Evolutionary conservation across 2,797 vertebrate species (phyloP), one percentile per base, ranked within the genome.

Genomic region (Myiotriccus ornatus): DNA sequence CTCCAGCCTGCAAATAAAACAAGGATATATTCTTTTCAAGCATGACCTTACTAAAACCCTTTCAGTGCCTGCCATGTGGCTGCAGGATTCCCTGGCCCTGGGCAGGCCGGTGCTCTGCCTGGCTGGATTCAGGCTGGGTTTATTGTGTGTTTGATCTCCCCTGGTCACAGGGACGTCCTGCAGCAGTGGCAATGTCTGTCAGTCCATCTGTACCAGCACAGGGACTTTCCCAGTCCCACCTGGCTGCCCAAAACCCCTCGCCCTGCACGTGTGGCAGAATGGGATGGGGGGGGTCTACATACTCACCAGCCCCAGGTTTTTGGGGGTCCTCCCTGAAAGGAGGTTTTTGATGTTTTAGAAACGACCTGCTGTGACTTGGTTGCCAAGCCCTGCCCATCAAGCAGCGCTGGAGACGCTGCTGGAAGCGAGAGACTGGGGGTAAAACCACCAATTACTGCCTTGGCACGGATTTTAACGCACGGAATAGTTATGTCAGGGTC

Each of bases 1-100:
- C 87, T 90, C 10, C 93, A 95, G 94, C 89, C 81, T 93, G 84
- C 49, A 69, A 71, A 82, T 41, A 37, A 90, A 86, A 89, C 95
- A 95, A 93, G 89, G 65, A 78, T 21, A 68, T 43, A 81, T 94
- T 92, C 74, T 93, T 92, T 71, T 68, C 69, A 50, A 86, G 69
- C 21, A 0, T 71, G 89, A 90, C 93, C 81, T 84, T 41, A 30
- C 53, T 60, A 7, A 89, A 81, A 75, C 25, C 93, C 81, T 75
- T 92, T 75, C 49, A 8, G 0, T 75, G 77, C 57, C 47, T 83
- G 16, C 68, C 30, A 2, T n/a, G 43, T 12, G 67, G 73, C 68
- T 43, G n/a, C 0, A 3, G 87, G 89, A 70, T 75, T 8, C 65
- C 87, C 65, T 10, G 16, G 62, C 56, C 46, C 14, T 1, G 14